Evolutionary conservation across 2,888 invertebrate genomes (phyloP).

Genomic region (Eilema caniola): DNA sequence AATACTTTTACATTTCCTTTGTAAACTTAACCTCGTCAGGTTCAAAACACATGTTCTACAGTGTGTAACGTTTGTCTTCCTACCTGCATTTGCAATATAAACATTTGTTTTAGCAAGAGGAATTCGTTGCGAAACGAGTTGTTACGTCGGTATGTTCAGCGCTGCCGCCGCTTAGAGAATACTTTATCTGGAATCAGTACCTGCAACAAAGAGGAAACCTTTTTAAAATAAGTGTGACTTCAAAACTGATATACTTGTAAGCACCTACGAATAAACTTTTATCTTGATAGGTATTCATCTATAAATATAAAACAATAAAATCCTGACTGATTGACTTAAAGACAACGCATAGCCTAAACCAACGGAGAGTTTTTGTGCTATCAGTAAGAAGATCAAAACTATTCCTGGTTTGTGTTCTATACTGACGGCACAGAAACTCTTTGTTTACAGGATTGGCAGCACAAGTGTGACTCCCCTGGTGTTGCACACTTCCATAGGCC

Average conservation of each 20-base stretch:
- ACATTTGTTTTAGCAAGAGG: background rate
- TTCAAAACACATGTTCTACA: background rate
- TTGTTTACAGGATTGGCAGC: no score
- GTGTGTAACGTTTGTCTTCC: background rate
- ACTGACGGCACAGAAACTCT: no score
- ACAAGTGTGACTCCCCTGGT: no score
- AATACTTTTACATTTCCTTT: background rate
- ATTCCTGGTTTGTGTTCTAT: no score
- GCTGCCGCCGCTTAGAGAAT: background rate
- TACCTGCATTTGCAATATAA: constrained; percentile 5
- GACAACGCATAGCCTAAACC: no score
- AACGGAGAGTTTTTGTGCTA: no score
- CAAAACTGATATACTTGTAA: background rate
- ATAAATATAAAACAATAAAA: no score
- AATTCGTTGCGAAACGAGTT: background rate
- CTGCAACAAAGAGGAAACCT: constrained; percentile 27
- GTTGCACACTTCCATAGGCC: no score
- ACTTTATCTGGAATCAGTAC: constrained; percentile 14
- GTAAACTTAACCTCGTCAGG: background rate
- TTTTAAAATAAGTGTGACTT: constrained; percentile 28
- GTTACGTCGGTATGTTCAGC: constrained; percentile 3
- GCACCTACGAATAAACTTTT: background rate
- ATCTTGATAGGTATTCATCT: no score
- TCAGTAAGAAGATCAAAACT: no score
- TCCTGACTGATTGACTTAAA: no score